Percentiles rank a stretch among this genome's conserved stretches.
Conservation (phyloP, 2,113 vertebrate genomes). For the Corythoichthys haematopterus region DNA sequence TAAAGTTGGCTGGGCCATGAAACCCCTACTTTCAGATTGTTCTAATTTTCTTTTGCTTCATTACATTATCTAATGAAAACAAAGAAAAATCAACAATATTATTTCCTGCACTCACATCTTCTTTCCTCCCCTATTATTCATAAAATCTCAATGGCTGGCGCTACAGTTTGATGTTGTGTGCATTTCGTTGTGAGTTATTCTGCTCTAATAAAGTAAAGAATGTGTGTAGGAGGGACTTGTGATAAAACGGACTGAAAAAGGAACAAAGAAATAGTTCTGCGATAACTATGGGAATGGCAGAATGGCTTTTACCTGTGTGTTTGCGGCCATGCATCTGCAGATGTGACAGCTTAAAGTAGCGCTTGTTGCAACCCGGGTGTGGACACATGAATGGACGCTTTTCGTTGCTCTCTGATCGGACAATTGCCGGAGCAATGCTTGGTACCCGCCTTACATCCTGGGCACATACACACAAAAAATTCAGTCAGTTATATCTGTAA, state of each 20-base stretch:
- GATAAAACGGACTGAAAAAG: neutral
- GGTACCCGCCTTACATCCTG: conserved; percentile 91
- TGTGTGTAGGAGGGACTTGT: neutral
- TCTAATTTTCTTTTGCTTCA: too few relatives aligned
- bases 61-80: neutral
- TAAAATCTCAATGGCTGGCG: neutral
- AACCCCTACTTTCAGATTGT: too few relatives aligned
- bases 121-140: neutral
- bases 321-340: conserved; percentile 98
- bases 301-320: conserved; percentile 83
- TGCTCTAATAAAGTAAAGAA: neutral
- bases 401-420: conserved; percentile 89
- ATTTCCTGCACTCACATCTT: neutral
- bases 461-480: neutral
- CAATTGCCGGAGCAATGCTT: conserved; percentile 85
- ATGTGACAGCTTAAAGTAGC: conserved; percentile 97
- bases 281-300: too few relatives aligned
- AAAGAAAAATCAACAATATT: neutral
- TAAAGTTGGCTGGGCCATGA: too few relatives aligned
- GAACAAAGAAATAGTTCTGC: neutral
- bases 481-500: conserved; percentile 5
- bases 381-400: conserved; percentile 98
- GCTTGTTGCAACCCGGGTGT: conserved; percentile 95
- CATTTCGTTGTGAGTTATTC: neutral
- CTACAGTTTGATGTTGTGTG: neutral